A percentile compares a stretch with the other conserved stretches of the same genome.
Conservation (phyloP, 2,888 invertebrate species). For the Amphipyra berbera region DNA sequence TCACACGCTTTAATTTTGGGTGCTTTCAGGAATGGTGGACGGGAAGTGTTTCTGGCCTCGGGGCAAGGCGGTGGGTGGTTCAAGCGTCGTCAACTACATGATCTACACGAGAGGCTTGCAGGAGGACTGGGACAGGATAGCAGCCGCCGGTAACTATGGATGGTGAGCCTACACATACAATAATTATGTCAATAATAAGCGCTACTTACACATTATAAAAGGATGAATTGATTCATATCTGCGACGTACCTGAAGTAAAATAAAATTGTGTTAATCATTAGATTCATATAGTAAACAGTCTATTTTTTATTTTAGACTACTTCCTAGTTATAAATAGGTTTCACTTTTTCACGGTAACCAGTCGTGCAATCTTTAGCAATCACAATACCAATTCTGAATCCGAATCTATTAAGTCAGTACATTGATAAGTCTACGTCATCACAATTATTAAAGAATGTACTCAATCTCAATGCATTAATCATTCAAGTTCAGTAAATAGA, state of each 20-base stretch:
- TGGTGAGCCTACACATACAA: constrained; percentile 82
- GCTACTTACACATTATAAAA: constrained; percentile 3
- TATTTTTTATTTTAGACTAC: too few relatives aligned
- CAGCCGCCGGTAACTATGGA: constrained; percentile 91
- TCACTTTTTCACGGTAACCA: too few relatives aligned
- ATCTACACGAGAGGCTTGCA: constrained; percentile 92
- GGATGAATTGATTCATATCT: not conserved
- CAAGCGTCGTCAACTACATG: constrained; percentile 90
- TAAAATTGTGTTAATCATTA: not conserved
- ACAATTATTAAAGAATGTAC: too few relatives aligned
- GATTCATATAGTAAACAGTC: too few relatives aligned
- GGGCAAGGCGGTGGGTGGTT: constrained; percentile 86
- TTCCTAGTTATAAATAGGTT: too few relatives aligned
- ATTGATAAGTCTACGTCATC: too few relatives aligned
- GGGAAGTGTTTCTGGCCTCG: constrained; percentile 85
- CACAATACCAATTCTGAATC: too few relatives aligned
- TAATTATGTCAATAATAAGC: not conserved
- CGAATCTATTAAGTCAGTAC: too few relatives aligned
- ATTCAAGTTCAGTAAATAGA: too few relatives aligned
- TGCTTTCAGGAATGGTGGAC: constrained; percentile 77
- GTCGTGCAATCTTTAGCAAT: too few relatives aligned
- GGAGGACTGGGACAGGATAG: constrained; percentile 92
- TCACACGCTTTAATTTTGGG: not conserved
- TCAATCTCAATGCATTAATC: too few relatives aligned
- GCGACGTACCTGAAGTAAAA: constrained; percentile 46